phyloP scores from a whole-genome alignment of 2,113 vertebrate genomes.

The Oreocharis arfaki region DNA sequence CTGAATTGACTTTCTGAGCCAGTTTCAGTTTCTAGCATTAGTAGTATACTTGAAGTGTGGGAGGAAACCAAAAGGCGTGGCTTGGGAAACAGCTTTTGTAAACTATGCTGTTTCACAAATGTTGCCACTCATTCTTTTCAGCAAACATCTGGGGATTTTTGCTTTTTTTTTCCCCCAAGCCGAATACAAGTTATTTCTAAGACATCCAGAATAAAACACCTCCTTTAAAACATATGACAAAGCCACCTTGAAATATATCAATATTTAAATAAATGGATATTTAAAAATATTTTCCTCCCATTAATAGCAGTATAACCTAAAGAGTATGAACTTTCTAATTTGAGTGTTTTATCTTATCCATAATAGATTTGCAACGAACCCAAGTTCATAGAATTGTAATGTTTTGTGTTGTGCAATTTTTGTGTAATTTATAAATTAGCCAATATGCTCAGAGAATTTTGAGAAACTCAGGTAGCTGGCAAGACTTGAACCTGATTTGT shows the following conservation, averaged over 20 bases:
- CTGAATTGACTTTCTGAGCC: background rate
- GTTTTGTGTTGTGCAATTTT: background rate
- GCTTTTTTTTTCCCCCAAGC: fast-evolving
- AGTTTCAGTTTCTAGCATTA: background rate
- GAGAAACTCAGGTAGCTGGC: background rate
- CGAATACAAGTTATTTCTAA: background rate
- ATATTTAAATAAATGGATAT: background rate
- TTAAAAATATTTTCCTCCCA: background rate
- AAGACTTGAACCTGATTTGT: background rate
- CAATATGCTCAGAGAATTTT: background rate
- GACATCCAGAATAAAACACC: background rate
- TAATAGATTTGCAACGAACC: background rate
- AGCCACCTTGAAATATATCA: background rate
- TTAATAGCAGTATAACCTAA: background rate
- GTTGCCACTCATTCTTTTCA: background rate
- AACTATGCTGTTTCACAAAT: background rate
- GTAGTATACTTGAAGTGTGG: background rate
- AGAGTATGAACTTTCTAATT: background rate
- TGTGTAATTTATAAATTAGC: background rate
- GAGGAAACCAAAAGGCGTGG: background rate
- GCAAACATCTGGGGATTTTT: background rate
- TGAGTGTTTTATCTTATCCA: background rate
- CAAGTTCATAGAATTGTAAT: background rate
- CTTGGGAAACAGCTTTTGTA: background rate
- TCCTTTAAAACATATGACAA: background rate